Evolutionary conservation across 2,888 invertebrate species (phyloP).

Genomic region (Watsonalla cultraria): DNA sequence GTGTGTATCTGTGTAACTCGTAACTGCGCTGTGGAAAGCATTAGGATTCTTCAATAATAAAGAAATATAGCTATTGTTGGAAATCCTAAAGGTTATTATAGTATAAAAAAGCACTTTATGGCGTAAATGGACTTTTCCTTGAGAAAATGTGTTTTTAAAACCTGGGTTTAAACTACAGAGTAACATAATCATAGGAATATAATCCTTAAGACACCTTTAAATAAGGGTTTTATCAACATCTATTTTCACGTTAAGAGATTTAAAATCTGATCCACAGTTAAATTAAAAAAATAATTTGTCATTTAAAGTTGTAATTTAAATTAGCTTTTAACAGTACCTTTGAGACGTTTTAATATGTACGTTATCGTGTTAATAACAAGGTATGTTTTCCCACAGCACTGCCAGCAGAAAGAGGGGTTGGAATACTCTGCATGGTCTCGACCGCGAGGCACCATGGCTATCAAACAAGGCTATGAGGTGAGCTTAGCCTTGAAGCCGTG

Average conservation of each 20-base stretch:
- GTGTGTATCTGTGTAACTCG: conserved; percentile 17
- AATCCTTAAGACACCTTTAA: background rate
- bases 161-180: too few relatives aligned
- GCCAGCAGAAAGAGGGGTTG: conserved; percentile 80
- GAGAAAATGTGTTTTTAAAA: background rate
- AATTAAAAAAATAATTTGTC: too few relatives aligned
- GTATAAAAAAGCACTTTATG: conserved; percentile 16
- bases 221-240: background rate
- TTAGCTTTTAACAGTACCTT: too few relatives aligned
- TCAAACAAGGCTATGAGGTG: conserved; percentile 81
- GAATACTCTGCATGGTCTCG: conserved; percentile 80
- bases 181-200: too few relatives aligned
- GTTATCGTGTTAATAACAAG: background rate
- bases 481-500: conserved; percentile 25
- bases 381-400: conserved; percentile 74
- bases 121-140: conserved; percentile 2
- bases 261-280: too few relatives aligned
- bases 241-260: too few relatives aligned
- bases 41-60: conserved; percentile 67
- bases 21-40: conserved; percentile 50
- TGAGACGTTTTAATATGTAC: background rate
- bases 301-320: too few relatives aligned
- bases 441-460: conserved; percentile 78
- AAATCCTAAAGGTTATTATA: conserved; percentile 42
- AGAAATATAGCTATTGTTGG: conserved; percentile 57